Evolutionary conservation across 2,797 vertebrate species (phyloP), one percentile per base, ranked within the genome.

Genomic region (Sebastes goodei): DNA sequence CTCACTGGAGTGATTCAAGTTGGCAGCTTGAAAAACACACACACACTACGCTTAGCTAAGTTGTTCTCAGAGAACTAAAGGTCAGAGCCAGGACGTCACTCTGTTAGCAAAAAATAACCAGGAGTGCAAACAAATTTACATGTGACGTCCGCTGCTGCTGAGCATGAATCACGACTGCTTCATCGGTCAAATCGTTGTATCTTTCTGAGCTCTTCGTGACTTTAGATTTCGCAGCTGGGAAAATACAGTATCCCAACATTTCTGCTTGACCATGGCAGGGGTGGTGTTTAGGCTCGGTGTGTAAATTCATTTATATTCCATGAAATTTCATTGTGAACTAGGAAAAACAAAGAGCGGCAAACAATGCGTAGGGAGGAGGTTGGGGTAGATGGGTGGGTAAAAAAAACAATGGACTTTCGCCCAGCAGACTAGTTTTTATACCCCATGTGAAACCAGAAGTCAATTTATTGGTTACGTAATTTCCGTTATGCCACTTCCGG

Each of bases 11-110:
- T 91, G 85, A 94, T 90, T 85, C 79, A 90, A 86, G 88, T 88
- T 89, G 90, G 71, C 88, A 89, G 85, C 81, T 80, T 67, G 35
- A 88, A 86, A 91, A 81, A 89, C 53, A 67, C 82, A 84, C 82
- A 83, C 59, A 88, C 55, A 88, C 76, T 80, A 81, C 62, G 74
- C 89, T 92, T 84, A 79, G 86, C 87, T 83, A 83, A 88, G 82
- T 86, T 77, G 65, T 85, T 92, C 64, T 77, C 30, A 61, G 83
- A 78, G 85, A 90, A 90, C 73, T 81, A 93, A 92, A 93, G 92
- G 93, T 95, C 90, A 94, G 35, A 82, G 27, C 66, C 77, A 82
- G 80, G 87, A 85, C 66, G 78, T 77, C 76, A 78, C 66, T 80
- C 7, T 59, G 71, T 81, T 30, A 67, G 71, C 60, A 73, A 79